Base-by-base conservation (phyloP, 2,113 vertebrate genomes). In the Ifrita kowaldi region DNA sequence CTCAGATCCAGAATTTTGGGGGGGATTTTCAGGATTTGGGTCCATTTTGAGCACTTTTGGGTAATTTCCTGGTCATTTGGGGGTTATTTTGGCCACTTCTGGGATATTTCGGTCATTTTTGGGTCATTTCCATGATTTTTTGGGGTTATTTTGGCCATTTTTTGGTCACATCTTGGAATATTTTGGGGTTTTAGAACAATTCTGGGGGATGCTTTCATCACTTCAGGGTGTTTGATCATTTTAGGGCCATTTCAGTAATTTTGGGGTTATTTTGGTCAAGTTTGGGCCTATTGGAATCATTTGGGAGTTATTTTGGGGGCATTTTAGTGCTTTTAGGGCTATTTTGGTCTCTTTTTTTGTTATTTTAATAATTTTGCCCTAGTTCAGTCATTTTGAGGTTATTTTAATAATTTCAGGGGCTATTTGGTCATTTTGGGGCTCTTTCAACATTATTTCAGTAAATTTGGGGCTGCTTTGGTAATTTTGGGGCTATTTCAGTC, bases 91-190 rank as follows among this genome's bases (percentile, higher is more conserved):
- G 32, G 32, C 3, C 18, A 4, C 0, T 16, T 82, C n/a, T 4
- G 44, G 65, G 28, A 7, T 3, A 39, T 26, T 39, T 39, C 0
- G 1, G 33, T 12, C 1, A 27, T 7, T 39, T 33, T 13, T 4
- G 27, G 78, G 35, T 6, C 1, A 47, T 68, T 47, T 13, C 41
- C 16, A 4, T 1, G 1, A 7, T 13, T 39, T 22, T 30, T 59
- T 9, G 11, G 28, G 53, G 30, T 22, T 6, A 7, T 39, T 33
- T 46, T 0, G 0, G 16, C 14, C 13, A 2, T 1, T 32, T 32
- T 53, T 13, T 9, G 11, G 52, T 21, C 55, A 1, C 4, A 2
- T 23, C 53, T 30, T 0, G 2, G 18, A 9, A 1, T 39, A 16
- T 39, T 57, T 47, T 3, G 6, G 13, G 4, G 39, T 57, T 49